Base-by-base conservation (phyloP, 1,140 invertebrate species). In the Drosophila virilis region DNA sequence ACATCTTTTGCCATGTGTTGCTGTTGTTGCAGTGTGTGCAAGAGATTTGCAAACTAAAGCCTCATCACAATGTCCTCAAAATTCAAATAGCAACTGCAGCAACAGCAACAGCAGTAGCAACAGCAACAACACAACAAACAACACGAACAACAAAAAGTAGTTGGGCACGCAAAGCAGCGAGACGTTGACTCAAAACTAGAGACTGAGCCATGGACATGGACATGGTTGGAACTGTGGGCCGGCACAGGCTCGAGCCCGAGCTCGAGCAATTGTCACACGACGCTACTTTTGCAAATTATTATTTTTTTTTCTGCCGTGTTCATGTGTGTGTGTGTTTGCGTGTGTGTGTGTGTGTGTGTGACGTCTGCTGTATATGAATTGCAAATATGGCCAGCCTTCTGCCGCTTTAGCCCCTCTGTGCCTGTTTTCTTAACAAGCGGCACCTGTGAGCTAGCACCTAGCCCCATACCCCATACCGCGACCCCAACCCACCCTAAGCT, bases 11-110 rank as follows among this genome's bases (percentile, higher is more conserved):
- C 60, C 38, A 55, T 58, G 54, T 74, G 54, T 38, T 66, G 33
- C 17, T 80, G 40, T 38, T 74, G 64, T 66, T 42, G 65, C 38
- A 84, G 62, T 79, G 79, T 88, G 73, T 70, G 75, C 77, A 89
- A 83, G 71, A 89, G 84, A 89, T 89, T 89, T 89, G 84, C 84
- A 89, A 89, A 90, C 84, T 89, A 89, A 89, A 89, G 84, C 80
- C 84, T 89, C 84, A 89, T 90, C 84, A 89, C 84, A 89, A 89
- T 89, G 84, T 89, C 84, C 84, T 89, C 84, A 89, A 89, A 89
- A 88, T 88, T 84, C 84, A 89, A 88, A 88, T 84, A 89, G 80
- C 84, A 88, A 88, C 71, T 43, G 65, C 62, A 60, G 46, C 70
- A 71, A 12, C 68, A 64, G 10, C 74, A 83, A 58, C 62, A 60